A percentile compares a stretch with the other conserved stretches of the same genome.
Evolutionary conservation across 2,797 vertebrate genomes (phyloP).

Genomic region (Neosilurus hyrtlii): DNA sequence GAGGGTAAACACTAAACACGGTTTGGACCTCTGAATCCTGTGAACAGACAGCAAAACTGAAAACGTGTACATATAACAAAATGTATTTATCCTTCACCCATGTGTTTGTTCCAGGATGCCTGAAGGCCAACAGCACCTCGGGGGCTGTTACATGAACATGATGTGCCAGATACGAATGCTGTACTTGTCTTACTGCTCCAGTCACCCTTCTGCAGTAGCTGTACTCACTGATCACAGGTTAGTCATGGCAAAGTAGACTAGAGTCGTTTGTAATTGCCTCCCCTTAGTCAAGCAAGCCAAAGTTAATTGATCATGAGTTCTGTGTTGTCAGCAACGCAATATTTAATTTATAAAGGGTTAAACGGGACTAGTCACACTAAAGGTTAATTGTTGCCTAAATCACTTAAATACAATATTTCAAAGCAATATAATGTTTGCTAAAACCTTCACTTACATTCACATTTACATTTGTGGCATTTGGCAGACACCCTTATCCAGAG

Average conservation of each 20-base stretch:
- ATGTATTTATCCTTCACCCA: not conserved
- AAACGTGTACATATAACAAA: not conserved
- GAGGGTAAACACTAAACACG: not conserved
- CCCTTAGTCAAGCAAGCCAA: no score
- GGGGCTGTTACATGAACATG: constrained; percentile 85
- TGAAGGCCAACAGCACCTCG: constrained; percentile 90
- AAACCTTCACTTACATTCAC: no score
- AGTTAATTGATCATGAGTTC: no score
- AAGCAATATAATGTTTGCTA: no score
- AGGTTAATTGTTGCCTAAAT: no score
- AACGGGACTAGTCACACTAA: no score
- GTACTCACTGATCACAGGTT: constrained; percentile 96
- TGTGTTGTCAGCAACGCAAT: no score
- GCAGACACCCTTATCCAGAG: no score
- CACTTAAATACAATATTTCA: no score
- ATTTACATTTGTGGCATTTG: no score
- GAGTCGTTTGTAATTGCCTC: not conserved
- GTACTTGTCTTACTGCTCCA: constrained; percentile 91
- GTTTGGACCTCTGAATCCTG: not conserved
- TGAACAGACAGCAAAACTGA: not conserved
- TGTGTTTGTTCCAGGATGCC: constrained; percentile 72
- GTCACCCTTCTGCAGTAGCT: constrained; percentile 89
- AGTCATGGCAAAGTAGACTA: constrained; percentile 42
- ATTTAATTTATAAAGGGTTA: no score
- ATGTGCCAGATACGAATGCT: constrained; percentile 89